phyloP scores from a whole-genome alignment of 2,888 invertebrate genomes.

The Andrena dorsata region DNA sequence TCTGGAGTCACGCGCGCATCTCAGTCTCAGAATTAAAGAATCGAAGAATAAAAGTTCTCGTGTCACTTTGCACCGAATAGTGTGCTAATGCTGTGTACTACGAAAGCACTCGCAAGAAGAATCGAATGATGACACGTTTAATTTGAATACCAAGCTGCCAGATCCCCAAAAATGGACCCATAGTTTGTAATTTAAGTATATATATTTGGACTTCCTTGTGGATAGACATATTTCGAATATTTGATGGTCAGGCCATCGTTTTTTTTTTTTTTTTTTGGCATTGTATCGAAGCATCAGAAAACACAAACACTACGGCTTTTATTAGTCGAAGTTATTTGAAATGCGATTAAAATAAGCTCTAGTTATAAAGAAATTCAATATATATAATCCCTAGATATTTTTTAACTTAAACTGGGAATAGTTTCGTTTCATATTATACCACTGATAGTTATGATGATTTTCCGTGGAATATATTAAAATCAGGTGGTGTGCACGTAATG shows the following conservation, averaged over 20 bases:
- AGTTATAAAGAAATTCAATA: background rate
- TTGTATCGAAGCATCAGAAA: too few relatives aligned
- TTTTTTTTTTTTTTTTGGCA: too few relatives aligned
- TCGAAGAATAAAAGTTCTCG: background rate
- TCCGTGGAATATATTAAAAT: too few relatives aligned
- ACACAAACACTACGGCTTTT: too few relatives aligned
- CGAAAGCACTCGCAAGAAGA: background rate
- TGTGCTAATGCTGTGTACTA: background rate
- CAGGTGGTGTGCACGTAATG: too few relatives aligned
- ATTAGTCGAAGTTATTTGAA: too few relatives aligned
- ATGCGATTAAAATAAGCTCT: background rate
- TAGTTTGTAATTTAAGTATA: background rate
- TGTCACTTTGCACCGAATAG: background rate
- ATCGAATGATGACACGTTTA: background rate
- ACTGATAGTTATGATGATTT: background rate
- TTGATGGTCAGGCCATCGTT: too few relatives aligned
- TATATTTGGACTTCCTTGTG: too few relatives aligned
- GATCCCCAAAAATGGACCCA: background rate
- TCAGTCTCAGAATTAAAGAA: slow-evolving; percentile 13
- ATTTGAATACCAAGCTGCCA: background rate
- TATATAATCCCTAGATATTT: background rate
- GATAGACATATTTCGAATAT: too few relatives aligned
- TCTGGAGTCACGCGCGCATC: slow-evolving; percentile 63
- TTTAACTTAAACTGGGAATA: background rate
- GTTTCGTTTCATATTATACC: background rate